Conservation (phyloP, 2,113 vertebrate genomes). For the Agelaius tricolor region DNA sequence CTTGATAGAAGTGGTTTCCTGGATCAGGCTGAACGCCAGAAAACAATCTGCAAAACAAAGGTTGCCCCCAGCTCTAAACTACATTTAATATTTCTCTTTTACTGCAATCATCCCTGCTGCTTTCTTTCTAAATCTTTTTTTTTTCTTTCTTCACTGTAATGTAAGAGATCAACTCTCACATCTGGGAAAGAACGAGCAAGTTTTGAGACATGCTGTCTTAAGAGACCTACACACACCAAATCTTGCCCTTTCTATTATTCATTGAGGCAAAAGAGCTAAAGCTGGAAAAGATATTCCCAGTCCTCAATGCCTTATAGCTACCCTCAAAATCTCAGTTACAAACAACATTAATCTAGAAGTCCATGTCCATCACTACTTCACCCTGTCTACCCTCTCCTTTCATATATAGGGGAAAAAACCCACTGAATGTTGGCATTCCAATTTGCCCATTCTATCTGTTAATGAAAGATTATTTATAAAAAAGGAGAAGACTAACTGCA, state of each 20-base stretch:
- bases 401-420: background rate
- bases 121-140: background rate
- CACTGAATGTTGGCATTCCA: background rate
- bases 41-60: constrained; percentile 52
- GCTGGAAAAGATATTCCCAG: background rate
- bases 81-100: constrained; percentile 21
- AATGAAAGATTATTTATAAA: background rate
- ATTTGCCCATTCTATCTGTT: background rate
- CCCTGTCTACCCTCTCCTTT: background rate
- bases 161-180: background rate
- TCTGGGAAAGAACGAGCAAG: background rate
- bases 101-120: background rate
- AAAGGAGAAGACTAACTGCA: background rate
- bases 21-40: constrained; percentile 51
- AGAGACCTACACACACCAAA: background rate
- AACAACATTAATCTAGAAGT: background rate
- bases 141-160: background rate
- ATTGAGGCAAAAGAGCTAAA: background rate
- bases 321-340: background rate
- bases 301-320: background rate
- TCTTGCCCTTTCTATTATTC: background rate
- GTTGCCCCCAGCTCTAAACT: constrained; percentile 29
- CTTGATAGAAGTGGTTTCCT: constrained; percentile 62
- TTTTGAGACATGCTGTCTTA: background rate
- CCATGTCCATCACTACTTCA: accelerated